Evolutionary conservation across 1,140 invertebrate species (phyloP).

Genomic region (Mercenaria mercenaria): DNA sequence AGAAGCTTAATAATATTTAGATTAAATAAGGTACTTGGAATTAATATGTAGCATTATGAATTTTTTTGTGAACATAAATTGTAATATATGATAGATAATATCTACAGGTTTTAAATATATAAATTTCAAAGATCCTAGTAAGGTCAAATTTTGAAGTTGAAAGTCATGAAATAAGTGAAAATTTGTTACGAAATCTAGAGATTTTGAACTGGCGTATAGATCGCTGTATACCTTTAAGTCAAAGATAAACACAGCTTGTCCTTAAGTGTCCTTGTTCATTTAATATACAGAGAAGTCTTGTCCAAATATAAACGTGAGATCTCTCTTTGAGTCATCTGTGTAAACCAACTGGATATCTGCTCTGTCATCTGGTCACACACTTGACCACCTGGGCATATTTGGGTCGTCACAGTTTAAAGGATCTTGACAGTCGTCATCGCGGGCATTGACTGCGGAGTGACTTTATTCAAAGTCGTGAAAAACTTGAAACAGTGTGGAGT

Average conservation of each 20-base stretch:
- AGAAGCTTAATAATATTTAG: too few species aligned
- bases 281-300: background rate
- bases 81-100: too few species aligned
- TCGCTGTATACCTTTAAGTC: background rate
- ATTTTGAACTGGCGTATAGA: background rate
- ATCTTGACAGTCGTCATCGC: background rate
- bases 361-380: background rate
- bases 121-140: too few species aligned
- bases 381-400: slow-evolving; percentile 43
- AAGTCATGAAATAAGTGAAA: too few species aligned
- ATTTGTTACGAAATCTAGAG: background rate
- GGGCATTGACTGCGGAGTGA: background rate
- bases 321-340: slow-evolving; percentile 8
- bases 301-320: background rate
- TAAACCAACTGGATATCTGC: background rate
- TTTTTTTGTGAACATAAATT: too few species aligned
- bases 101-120: too few species aligned
- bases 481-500: background rate
- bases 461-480: slow-evolving; percentile 12
- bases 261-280: slow-evolving; percentile 36
- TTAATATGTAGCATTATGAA: too few species aligned
- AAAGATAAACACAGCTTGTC: slow-evolving; percentile 45
- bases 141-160: too few species aligned
- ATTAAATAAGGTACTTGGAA: too few species aligned
- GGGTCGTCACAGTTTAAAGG: background rate